phyloP scores from a whole-genome alignment of 2,797 vertebrate genomes.

The Phalanger gymnotis region DNA sequence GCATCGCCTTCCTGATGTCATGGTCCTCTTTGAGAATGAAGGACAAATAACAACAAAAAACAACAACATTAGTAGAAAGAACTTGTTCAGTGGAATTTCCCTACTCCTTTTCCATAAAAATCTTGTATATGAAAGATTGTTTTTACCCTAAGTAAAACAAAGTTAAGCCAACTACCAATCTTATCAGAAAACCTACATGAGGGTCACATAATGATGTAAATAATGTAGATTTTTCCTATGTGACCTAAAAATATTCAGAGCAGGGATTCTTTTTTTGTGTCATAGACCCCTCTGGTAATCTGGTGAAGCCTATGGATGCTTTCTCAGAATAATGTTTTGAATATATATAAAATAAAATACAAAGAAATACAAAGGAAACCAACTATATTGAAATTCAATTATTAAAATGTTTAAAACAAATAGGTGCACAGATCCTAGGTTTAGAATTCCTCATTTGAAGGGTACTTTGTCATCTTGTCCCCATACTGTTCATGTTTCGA shows the following conservation, averaged over 20 bases:
- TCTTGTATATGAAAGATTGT: not conserved
- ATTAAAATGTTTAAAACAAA: not conserved
- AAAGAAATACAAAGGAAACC: not conserved
- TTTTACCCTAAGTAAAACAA: not conserved
- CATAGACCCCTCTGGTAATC: not conserved
- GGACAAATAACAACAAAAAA: too few species aligned
- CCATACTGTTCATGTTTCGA: not conserved
- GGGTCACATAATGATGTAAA: not conserved
- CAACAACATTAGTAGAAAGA: not conserved
- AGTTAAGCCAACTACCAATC: not conserved
- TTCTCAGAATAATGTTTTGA: not conserved
- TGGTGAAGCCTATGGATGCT: not conserved
- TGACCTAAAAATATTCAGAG: not conserved
- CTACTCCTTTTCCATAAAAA: not conserved
- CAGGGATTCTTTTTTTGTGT: not conserved
- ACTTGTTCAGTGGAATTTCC: not conserved
- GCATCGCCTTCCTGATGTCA: too few species aligned
- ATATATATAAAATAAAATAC: not conserved
- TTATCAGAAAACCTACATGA: not conserved
- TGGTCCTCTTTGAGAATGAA: too few species aligned
- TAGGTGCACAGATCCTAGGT: not conserved
- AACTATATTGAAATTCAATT: not conserved
- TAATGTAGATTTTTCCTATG: not conserved
- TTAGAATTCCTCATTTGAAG: not conserved
- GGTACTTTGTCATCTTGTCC: not conserved